Evolutionary conservation across 2,113 vertebrate species (phyloP).

Genomic region (Pteruthius melanotis): DNA sequence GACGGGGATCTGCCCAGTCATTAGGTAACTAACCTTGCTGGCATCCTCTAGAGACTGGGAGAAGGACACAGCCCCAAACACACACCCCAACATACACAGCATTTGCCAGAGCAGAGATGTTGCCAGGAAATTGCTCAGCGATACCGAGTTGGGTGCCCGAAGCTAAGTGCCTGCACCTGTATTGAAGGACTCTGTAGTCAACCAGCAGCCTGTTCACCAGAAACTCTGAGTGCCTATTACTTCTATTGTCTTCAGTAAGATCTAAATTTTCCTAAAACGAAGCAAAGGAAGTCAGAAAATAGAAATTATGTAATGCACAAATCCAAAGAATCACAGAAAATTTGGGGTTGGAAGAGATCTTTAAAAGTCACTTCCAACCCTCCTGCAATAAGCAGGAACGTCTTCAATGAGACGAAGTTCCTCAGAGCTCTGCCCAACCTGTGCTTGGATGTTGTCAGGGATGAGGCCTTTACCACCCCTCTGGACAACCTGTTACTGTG

Average conservation of each 20-base stretch:
- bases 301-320: fast-evolving
- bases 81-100: no score
- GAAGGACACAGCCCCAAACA: not conserved
- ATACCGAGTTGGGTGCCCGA: not conserved
- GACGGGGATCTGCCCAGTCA: not conserved
- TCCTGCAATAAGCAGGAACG: not conserved
- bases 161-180: not conserved
- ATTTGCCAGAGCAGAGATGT: not conserved
- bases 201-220: not conserved
- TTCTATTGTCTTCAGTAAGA: not conserved
- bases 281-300: not conserved
- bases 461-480: not conserved
- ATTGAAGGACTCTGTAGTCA: not conserved
- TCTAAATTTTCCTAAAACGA: not conserved
- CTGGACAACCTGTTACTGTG: not conserved
- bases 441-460: not conserved
- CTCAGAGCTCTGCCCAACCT: not conserved
- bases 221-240: not conserved
- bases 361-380: not conserved
- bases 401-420: not conserved
- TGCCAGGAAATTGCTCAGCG: not conserved
- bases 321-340: not conserved
- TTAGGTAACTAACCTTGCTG: not conserved
- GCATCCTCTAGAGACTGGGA: not conserved
- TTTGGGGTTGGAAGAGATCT: not conserved